Conservation (phyloP, 1,140 invertebrate species). For the Acromyrmex heyeri region DNA sequence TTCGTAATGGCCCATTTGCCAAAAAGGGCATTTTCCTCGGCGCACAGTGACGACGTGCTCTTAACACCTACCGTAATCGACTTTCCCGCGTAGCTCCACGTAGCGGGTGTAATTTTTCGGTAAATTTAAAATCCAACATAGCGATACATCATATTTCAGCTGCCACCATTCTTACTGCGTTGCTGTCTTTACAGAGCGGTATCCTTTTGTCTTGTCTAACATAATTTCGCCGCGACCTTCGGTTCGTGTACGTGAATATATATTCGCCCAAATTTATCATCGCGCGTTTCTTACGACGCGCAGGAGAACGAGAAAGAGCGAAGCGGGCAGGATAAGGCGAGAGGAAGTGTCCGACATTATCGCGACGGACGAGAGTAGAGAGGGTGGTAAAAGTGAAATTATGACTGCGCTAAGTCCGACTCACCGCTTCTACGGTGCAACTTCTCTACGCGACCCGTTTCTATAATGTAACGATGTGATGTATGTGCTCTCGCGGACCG, state of each 20-base stretch:
- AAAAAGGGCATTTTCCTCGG: conserved; percentile 47
- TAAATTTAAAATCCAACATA: conserved; percentile 54
- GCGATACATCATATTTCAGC: conserved; percentile 56
- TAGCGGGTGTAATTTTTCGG: conserved; percentile 50
- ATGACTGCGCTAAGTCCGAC: conserved; percentile 74
- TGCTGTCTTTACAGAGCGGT: not conserved
- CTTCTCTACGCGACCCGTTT: conserved; percentile 75
- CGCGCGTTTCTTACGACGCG: conserved; percentile 17
- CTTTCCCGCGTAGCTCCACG: conserved; percentile 27
- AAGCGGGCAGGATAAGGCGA: conserved; percentile 30
- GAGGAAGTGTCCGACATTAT: conserved; percentile 65
- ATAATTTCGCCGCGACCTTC: conserved; percentile 27
- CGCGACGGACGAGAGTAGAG: conserved; percentile 70
- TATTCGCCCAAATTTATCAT: conserved; percentile 55
- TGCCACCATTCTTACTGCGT: not conserved
- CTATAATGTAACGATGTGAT: conserved; percentile 78
- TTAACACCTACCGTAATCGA: conserved; percentile 40
- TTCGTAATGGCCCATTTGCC: conserved; percentile 67
- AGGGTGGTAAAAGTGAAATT: conserved; percentile 79
- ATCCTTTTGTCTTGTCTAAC: not conserved
- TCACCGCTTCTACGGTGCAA: conserved; percentile 59
- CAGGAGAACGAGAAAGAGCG: not conserved
- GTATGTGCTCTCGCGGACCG: conserved; percentile 65
- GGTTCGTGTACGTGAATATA: conserved; percentile 23
- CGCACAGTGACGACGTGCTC: conserved; percentile 41